Conservation (phyloP, 2,797 vertebrate species). For the Phrynocephalus guinanensis region DNA sequence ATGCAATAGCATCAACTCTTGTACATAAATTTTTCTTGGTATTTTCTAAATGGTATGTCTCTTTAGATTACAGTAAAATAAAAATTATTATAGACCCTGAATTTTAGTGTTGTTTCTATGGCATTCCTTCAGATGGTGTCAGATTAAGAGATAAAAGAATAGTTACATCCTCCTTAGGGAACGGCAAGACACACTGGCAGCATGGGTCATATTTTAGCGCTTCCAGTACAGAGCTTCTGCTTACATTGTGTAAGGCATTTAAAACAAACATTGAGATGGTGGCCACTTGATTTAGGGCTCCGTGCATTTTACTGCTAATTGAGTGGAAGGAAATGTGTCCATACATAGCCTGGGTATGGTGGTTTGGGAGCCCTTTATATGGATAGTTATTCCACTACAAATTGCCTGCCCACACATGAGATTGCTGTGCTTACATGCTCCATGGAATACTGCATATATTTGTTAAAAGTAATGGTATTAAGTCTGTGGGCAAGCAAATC, state of each 20-base stretch:
- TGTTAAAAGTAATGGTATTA: not conserved
- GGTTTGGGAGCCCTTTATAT: not conserved
- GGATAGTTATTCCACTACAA: not conserved
- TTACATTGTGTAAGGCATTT: not conserved
- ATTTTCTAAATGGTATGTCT: slow-evolving; percentile 98
- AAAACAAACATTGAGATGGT: not conserved
- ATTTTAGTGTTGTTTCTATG: slow-evolving; percentile 86
- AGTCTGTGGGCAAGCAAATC: too few species aligned
- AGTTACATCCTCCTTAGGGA: not conserved
- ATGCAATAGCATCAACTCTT: slow-evolving; percentile 96
- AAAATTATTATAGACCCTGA: slow-evolving; percentile 83
- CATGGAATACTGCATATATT: not conserved
- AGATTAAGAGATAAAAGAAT: slow-evolving; percentile 55
- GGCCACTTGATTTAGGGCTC: not conserved
- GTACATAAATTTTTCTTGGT: slow-evolving; percentile 99
- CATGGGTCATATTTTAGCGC: not conserved
- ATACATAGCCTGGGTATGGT: not conserved
- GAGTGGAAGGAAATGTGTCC: not conserved
- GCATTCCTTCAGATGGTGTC: slow-evolving; percentile 74
- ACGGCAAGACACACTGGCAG: not conserved
- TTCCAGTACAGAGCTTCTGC: not conserved
- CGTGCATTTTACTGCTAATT: not conserved
- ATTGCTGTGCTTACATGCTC: slow-evolving; percentile 5
- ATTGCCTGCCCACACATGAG: not conserved
- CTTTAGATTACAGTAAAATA: slow-evolving; percentile 83